Evolutionary conservation across 2,888 invertebrate genomes (phyloP).

Genomic region (Sthenelais limicola): DNA sequence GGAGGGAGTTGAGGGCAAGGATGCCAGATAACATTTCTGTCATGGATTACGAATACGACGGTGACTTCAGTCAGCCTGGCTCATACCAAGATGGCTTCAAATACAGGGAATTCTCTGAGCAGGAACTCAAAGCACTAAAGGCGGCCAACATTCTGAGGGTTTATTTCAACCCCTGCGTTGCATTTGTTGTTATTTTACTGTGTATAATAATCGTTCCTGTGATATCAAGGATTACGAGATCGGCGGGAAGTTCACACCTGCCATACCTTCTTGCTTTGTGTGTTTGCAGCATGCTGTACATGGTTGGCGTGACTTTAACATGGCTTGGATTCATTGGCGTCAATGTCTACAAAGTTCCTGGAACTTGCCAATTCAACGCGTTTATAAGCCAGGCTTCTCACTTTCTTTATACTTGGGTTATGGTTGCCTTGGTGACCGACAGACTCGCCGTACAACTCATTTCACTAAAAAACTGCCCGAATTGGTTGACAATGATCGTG

Average conservation of each 20-base stretch:
- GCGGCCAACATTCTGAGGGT: slow-evolving; percentile 2
- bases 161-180: slow-evolving; percentile 4
- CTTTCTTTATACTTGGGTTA: slow-evolving; percentile 8
- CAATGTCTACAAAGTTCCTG: slow-evolving; percentile 6
- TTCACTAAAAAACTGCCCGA: neutral
- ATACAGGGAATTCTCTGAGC: neutral
- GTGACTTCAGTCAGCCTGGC: neutral
- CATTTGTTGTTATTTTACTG: neutral
- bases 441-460: neutral
- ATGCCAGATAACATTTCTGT: slow-evolving; percentile 8
- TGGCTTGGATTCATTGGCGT: slow-evolving; percentile 14
- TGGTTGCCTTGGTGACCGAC: slow-evolving; percentile 15
- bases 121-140: neutral
- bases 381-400: slow-evolving; percentile 19
- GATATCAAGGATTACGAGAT: neutral
- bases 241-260: neutral
- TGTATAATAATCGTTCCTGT: neutral
- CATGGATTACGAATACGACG: slow-evolving; percentile 1
- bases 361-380: slow-evolving; percentile 20
- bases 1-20: slow-evolving; percentile 7
- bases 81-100: neutral
- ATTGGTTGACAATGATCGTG: slow-evolving; percentile 3
- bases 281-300: neutral
- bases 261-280: slow-evolving; percentile 14
- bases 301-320: neutral